Evolutionary conservation across 2,888 invertebrate species (phyloP), one percentile per base, ranked within the genome.

Genomic region (Perithous albicinctus): DNA sequence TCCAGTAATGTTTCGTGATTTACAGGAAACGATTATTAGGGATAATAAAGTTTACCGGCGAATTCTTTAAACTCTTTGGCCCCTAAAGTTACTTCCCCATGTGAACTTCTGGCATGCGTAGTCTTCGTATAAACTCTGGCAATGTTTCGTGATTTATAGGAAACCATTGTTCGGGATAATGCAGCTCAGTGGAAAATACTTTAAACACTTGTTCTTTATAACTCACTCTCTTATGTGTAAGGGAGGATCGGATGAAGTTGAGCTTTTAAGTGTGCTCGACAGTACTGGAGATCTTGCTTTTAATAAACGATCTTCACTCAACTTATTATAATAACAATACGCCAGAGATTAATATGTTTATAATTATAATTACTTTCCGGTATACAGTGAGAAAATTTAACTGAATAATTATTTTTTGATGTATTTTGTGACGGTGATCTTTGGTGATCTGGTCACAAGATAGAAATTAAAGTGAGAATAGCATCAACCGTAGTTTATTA

Each of bases 1-100:
- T 63, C 51, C 32, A 18, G 32, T 29, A 29, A 43, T 56, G 64
- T 54, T 54, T 64, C 32, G 64, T 54, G 32, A 75, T 75, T 75
- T 56, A 54, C 51, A 56, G 63, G 51, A 54, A 63, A 74, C 74
- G 63, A 74, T 64, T 74, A 63, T 51, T 26, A 18, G 38, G 64
- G 18, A 64, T 64, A 75, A 56, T 56, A 56, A 43, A 63, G 73
- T 48, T 64, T 29, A 23, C 20, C 12, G 54, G 32, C 29, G 43
- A 43, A 64, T 66, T 75, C 64, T 63, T 64, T 12, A 32, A 56
- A 56, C 32, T 23, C 56, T 56, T 48, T 12, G n/a, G n/a, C 32
- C 6, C 8, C 51, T 10, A 15, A 74, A 51, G 35, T 51, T 29
- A 63, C 48, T 41, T 20, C 15, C 4, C 35, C 32, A 48, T 43